These are phyloP conservation scores for Apostichopus parvimensis DNA, from an alignment of 35 echinoderm and acorn worm genomes.

Conservation along the genomic window DNA sequence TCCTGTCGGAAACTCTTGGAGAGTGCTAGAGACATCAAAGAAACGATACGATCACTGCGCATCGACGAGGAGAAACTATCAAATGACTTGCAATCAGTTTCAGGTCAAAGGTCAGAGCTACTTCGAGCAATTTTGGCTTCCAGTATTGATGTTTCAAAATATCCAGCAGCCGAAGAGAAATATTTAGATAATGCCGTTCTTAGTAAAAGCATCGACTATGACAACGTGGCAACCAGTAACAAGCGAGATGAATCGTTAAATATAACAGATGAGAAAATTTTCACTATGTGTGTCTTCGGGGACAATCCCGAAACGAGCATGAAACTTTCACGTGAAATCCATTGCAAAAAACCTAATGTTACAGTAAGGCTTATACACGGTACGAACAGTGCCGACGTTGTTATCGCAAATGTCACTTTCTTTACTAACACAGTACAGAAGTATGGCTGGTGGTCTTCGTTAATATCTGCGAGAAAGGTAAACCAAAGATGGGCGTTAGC, in stretches of 20 bases:
- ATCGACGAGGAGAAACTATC: slow-evolving; percentile 10
- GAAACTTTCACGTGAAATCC: not conserved
- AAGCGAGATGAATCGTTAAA: not conserved
- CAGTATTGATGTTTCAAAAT: not conserved
- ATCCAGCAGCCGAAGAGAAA: not conserved
- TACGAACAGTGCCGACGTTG: not conserved
- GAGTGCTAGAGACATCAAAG: slow-evolving; percentile 27
- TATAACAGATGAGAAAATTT: not conserved
- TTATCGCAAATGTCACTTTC: slow-evolving; percentile 23
- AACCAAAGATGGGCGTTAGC: slow-evolving; percentile 40
- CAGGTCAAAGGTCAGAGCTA: slow-evolving; percentile 24
- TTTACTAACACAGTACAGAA: slow-evolving; percentile 32
- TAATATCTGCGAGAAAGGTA: not conserved
- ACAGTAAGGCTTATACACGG: slow-evolving; percentile 4
- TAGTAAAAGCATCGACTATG: not conserved
- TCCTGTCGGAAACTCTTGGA: slow-evolving; percentile 38
- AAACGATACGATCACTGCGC: not conserved
- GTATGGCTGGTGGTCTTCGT: slow-evolving; percentile 24
- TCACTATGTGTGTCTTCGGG: slow-evolving; percentile 32
- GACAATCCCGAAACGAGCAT: not conserved
- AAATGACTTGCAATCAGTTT: not conserved
- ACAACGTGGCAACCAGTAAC: not conserved
- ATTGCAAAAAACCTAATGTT: slow-evolving; percentile 7
- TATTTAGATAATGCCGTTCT: not conserved
- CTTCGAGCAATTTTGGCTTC: slow-evolving; percentile 36